Conservation (phyloP, 2,888 invertebrate genomes). For the Lasioglossum lativentre region DNA sequence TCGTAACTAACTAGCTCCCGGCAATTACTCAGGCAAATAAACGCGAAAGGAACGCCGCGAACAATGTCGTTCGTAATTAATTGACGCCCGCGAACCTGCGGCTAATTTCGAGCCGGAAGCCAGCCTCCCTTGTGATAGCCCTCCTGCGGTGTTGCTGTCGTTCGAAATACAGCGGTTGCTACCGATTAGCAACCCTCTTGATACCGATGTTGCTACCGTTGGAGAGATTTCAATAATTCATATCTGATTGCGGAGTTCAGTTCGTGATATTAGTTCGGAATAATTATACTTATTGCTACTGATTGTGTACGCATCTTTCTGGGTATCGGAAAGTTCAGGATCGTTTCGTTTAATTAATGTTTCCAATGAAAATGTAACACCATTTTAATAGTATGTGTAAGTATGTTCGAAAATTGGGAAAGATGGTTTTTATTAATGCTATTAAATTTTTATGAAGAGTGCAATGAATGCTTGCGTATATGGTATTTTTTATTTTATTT, state of each 20-base stretch:
- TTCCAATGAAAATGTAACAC: not conserved
- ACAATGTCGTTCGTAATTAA: slow-evolving; percentile 3
- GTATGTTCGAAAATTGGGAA: no score
- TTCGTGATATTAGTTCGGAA: no score
- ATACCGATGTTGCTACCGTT: not conserved
- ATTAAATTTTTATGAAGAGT: no score
- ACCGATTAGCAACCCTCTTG: not conserved
- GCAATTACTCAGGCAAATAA: not conserved
- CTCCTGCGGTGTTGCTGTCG: not conserved
- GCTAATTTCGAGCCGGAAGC: not conserved
- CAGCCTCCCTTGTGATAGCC: not conserved
- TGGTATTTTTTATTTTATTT: no score
- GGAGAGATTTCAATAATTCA: not conserved
- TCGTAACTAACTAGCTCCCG: not conserved
- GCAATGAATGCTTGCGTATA: no score
- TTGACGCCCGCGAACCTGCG: not conserved
- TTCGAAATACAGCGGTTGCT: not conserved
- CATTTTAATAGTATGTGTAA: no score
- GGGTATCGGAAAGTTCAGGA: not conserved
- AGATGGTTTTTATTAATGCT: no score
- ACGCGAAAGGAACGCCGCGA: not conserved
- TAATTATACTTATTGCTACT: no score
- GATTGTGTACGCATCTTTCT: no score
- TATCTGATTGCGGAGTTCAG: no score
- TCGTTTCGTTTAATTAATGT: not conserved